phyloP scores from a whole-genome alignment of 2,888 invertebrate genomes.

The Teleiodes luculella region DNA sequence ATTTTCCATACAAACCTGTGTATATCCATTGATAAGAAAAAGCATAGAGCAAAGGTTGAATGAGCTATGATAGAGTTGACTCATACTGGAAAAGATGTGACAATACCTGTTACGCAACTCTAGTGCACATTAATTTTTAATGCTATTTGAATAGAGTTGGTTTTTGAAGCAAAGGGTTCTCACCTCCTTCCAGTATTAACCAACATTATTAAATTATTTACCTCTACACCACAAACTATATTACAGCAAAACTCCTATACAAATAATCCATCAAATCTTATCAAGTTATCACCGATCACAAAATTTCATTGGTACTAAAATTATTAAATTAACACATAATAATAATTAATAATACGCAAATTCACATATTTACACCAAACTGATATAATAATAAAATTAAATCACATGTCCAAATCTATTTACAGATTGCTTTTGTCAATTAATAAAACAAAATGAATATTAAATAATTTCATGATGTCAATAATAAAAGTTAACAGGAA shows the following conservation, averaged over 20 bases:
- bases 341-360: conserved; percentile 53
- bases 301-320: conserved; percentile 58
- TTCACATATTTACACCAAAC: conserved; percentile 72
- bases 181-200: neutral
- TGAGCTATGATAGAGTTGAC: conserved; percentile 39
- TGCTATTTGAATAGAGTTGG: too few species aligned
- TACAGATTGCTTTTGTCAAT: conserved; percentile 49
- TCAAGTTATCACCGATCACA: conserved; percentile 49
- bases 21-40: conserved; percentile 27
- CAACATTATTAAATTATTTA: conserved; percentile 34
- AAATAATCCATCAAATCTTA: conserved; percentile 57
- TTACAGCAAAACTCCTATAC: conserved; percentile 59
- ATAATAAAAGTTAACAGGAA: conserved; percentile 28
- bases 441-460: conserved; percentile 15
- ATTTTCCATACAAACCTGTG: conserved; percentile 44
- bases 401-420: conserved; percentile 63
- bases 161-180: too few species aligned
- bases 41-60: conserved; percentile 35
- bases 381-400: conserved; percentile 52
- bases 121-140: too few species aligned
- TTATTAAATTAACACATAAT: conserved; percentile 43
- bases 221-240: conserved; percentile 60
- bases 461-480: conserved; percentile 23
- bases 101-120: neutral
- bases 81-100: neutral